Percentiles rank a stretch among this genome's conserved stretches.
Conservation (phyloP, 1,140 invertebrate species). For the Coelopa frigida region DNA sequence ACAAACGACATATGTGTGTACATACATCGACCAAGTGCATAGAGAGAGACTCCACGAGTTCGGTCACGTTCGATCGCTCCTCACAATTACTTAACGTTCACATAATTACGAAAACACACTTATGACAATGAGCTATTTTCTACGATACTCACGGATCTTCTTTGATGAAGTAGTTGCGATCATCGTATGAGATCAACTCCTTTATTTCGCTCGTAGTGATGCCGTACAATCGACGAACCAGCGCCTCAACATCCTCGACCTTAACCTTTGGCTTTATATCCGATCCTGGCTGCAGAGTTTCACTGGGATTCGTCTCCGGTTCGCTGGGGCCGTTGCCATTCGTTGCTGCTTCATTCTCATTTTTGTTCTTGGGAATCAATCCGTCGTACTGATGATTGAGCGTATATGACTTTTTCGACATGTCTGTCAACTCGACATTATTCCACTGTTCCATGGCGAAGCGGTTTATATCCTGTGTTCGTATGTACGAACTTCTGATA, state of each 20-base stretch:
- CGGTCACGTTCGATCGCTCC: too few species aligned
- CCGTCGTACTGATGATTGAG: conserved; percentile 37
- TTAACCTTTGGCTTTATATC: conserved; percentile 56
- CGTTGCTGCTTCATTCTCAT: conserved; percentile 17
- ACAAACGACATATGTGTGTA: too few species aligned
- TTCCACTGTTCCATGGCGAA: conserved; percentile 43
- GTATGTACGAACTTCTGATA: too few species aligned
- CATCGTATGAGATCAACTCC: conserved; percentile 73
- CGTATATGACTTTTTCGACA: conserved; percentile 40
- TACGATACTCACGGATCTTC: conserved; percentile 32
- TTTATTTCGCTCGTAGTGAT: conserved; percentile 56
- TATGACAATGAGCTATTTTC: too few species aligned
- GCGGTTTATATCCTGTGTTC: too few species aligned
- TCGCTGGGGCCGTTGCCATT: background rate
- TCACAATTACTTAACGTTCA: too few species aligned
- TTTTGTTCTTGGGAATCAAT: conserved; percentile 16
- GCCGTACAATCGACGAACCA: conserved; percentile 61
- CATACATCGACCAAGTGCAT: too few species aligned
- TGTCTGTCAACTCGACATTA: conserved; percentile 38
- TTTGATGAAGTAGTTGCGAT: conserved; percentile 63
- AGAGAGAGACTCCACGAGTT: too few species aligned
- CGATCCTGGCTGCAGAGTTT: conserved; percentile 49
- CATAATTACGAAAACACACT: too few species aligned
- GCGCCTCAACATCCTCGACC: conserved; percentile 47
- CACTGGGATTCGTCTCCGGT: background rate